Evolutionary conservation across 30 jellyfish, hydroid and myxozoan genomes (phyloP), one percentile per base, ranked within the genome.

Genomic region (Aurelia coerulea): DNA sequence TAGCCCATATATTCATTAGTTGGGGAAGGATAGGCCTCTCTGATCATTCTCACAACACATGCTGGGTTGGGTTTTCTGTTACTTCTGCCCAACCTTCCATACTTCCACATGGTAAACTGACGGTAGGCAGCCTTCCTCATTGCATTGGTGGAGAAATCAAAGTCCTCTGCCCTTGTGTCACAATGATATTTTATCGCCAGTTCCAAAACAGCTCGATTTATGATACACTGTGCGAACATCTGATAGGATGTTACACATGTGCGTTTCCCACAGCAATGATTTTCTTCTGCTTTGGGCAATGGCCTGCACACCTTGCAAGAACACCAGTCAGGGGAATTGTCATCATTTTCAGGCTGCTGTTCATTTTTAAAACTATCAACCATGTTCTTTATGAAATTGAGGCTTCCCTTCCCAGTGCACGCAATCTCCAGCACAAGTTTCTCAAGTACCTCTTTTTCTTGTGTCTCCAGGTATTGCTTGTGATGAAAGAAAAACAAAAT

Each of bases 341-440:
- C 49, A 3, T 37, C 49, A 37, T 37, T 5, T 37, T 37, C 49
- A 37, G 49, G 49, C 49, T 37, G 49, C 49, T 37, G 49, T 37
- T 37, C 49, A 37, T 37, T 37, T 37, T 37, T 37, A 37, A 37
- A 2, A 5, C 3, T 2, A 37, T 37, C 49, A 3, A 37, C 49
- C 49, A 37, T 37, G 5, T 37, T 37, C 49, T 37, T 37, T 37
- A 37, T 59, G 68, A 15, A 59, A 59, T 59, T 1, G 54, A 66
- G 8, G 12, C 77, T 66, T 19, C 77, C 77, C 5, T 66, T 19
- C 5, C 77, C 77, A 17, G 41, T 66, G 49, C 77, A 66, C 15
- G 77, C 77, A 66, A 66, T 19, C 77, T 66, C 77, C 15, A 66
- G 19, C 41, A 66, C 77, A 66, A 4, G 77, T n/a, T 19, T 11